Evolutionary conservation across 2,797 vertebrate genomes (phyloP).

Genomic region (Brachyalestes nurse): DNA sequence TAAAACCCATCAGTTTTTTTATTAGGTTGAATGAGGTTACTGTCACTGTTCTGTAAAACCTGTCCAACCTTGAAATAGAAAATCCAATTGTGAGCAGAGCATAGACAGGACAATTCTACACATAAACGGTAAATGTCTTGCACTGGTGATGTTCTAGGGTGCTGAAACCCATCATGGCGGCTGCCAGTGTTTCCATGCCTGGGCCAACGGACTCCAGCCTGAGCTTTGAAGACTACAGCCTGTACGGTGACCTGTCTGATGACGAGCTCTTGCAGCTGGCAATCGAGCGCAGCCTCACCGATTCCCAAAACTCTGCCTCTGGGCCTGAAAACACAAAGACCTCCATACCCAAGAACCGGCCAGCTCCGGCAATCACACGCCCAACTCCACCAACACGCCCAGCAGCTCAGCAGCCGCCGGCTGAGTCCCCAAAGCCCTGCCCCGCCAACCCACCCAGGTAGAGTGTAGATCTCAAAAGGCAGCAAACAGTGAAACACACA

Average conservation of each 20-base stretch:
- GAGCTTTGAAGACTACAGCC: slow-evolving; percentile 85
- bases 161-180: slow-evolving; percentile 60
- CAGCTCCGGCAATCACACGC: neutral
- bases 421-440: slow-evolving; percentile 5
- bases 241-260: slow-evolving; percentile 87
- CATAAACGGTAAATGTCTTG: neutral
- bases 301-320: slow-evolving; percentile 43
- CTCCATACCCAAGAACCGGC: neutral
- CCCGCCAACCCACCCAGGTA: slow-evolving; percentile 62
- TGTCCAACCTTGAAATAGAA: neutral
- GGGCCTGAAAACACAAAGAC: slow-evolving; percentile 28
- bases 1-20: too few relatives aligned
- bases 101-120: neutral
- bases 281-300: slow-evolving; percentile 87
- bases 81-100: neutral
- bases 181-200: slow-evolving; percentile 58
- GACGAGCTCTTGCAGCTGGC: slow-evolving; percentile 89
- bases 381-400: neutral
- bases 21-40: neutral
- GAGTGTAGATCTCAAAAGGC: neutral
- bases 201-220: slow-evolving; percentile 64
- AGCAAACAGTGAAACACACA: neutral
- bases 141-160: slow-evolving; percentile 10
- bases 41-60: neutral
- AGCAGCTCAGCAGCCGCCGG: neutral